phyloP scores from a whole-genome alignment of 2,113 vertebrate species.

The Helogale parvula region DNA sequence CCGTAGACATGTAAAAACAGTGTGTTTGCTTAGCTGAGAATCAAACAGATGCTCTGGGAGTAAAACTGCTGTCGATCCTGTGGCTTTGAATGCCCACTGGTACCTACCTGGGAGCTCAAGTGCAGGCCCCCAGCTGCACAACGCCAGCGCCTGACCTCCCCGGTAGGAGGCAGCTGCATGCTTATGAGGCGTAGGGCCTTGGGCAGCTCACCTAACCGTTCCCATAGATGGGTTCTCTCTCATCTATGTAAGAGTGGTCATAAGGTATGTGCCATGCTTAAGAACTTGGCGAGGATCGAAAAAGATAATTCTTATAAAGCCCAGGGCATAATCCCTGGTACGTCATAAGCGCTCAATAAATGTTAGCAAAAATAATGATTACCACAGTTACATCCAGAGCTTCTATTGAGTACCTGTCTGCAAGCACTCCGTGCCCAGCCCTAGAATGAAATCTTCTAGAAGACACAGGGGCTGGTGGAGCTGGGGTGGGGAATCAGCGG shows the following conservation, averaged over 20 bases:
- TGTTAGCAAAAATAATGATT: not conserved
- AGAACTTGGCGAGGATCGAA: not conserved
- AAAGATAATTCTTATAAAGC: not conserved
- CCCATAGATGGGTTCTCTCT: not conserved
- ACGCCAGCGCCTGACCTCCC: rapidly evolving
- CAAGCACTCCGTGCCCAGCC: not conserved
- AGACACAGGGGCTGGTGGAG: not conserved
- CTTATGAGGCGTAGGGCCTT: not conserved
- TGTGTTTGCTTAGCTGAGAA: not conserved
- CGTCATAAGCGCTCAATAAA: not conserved
- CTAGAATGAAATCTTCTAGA: not conserved
- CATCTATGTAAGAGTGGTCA: not conserved
- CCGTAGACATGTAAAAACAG: not conserved
- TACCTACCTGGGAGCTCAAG: too few relatives aligned
- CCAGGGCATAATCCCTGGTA: not conserved
- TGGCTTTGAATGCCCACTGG: not conserved
- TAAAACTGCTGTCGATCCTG: not conserved
- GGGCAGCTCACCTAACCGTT: not conserved
- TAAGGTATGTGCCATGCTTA: not conserved
- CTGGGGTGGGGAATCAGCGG: not conserved
- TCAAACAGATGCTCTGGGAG: not conserved
- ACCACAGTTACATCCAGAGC: rapidly evolving
- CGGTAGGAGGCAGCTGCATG: rapidly evolving
- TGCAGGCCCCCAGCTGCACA: not conserved
- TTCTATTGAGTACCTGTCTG: not conserved